These are phyloP conservation scores for Pituophis catenifer DNA, from an alignment of 2,113 vertebrate genomes.

Conservation along the genomic window DNA sequence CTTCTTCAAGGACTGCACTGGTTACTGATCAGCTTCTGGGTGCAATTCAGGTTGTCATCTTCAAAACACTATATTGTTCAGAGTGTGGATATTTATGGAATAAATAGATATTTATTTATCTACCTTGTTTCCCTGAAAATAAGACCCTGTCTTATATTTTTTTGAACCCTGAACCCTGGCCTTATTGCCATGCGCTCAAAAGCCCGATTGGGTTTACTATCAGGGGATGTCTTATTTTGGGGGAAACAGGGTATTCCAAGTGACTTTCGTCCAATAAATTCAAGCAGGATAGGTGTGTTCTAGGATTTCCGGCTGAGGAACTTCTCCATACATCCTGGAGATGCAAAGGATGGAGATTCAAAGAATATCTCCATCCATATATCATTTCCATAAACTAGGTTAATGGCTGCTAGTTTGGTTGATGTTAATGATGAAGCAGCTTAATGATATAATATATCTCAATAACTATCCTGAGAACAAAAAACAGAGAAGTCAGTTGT, in stretches of 20 bases:
- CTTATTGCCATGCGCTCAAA: no score
- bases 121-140: no score
- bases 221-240: no score
- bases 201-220: no score
- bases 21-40: not conserved
- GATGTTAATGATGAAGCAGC: not conserved
- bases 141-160: no score
- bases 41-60: not conserved
- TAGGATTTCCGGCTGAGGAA: not conserved
- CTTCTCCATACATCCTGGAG: not conserved
- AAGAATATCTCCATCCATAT: not conserved
- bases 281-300: not conserved
- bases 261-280: not conserved
- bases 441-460: not conserved
- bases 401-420: not conserved
- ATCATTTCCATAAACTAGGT: not conserved
- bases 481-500: not conserved
- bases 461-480: not conserved
- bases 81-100: not conserved
- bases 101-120: no score
- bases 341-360: not conserved
- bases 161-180: no score
- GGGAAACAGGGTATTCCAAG: not conserved
- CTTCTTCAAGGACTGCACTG: not conserved
- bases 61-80: not conserved